Base-by-base conservation (phyloP, 2,797 vertebrate genomes). In the Sandelia bainsii region DNA sequence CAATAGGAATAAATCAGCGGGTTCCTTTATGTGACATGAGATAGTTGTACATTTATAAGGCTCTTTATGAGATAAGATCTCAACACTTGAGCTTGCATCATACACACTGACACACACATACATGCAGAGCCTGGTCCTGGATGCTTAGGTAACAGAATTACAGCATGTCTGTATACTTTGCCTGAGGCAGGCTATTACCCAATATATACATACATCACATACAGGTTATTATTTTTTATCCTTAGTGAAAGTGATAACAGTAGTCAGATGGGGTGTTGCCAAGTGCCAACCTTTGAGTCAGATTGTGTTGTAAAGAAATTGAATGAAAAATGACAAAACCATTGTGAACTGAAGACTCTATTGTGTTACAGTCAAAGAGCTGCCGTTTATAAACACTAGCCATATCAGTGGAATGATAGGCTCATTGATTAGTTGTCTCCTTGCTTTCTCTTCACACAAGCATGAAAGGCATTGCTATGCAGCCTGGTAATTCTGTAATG, bases 21-120 rank as follows among this genome's bases (percentile, higher is more conserved):
- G 82, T 79, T 88, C 84, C 88, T 94, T 94, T 94, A 93, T 92
- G 91, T 91, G 93, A 93, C 92, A 86, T 67, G 80, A 91, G 91
- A 90, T 91, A 91, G 92, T 93, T 89, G 91, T 93, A 93, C 91
- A 91, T 94, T 93, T 93, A 94, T 93, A 93, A 93, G 91, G 90
- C 87, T 90, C 91, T 94, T 94, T 93, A 93, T 93, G 90, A 93
- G 92, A 94, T 92, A 93, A 90, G 82, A 93, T 94, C 90, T 91
- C 85, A 90, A 89, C 91, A 92, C 91, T 91, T 90, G 86, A 91
- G 92, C 87, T 91, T 80, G 83, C 81, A 75, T 93, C 92, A 89
- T 87, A 84, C 80, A 84, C 83, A 58, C 74, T 66, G 82, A 86
- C 86, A 88, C 81, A 80, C 80, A 77, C 73, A 71, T 40, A 3